Evolutionary conservation across 2,113 vertebrate genomes (phyloP), one percentile per base, ranked within the genome.

Genomic region (Candoia aspera): DNA sequence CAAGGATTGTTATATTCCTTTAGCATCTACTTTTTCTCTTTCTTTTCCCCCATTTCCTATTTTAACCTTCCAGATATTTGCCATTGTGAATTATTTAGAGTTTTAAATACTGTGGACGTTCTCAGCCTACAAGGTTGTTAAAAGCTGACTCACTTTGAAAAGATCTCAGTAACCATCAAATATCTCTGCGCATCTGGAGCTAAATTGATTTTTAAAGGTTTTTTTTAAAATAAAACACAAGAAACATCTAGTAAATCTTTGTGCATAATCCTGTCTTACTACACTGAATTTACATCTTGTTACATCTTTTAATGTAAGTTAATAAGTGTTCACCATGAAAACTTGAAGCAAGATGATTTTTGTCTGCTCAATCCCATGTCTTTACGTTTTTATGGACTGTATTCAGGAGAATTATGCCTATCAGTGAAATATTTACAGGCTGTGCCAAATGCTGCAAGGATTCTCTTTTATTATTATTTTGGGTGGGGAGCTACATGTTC

Each of bases 121-220:
- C 37, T 83, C 53, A 94, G 79, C 0, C 0, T 49, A 49, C 49
- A 10, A 8, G 21, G 54, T 91, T 93, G 0, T 8, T 92, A 46
- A 46, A 87, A 21, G 33, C 12, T 94, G 1, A 94, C 62, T 95
- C 46, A 93, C 64, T 87, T 3, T 92, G 3, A 92, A 90, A 91
- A 91, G 0, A 84, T 49, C 3, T 92, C 53, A 55, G 46, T 73
- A 91, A 53, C 6, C 90, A 87, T 89, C 58, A 86, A 42, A 57
- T 84, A 87, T 59, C 64, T 59, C 94, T 94, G 86, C 46, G 85
- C 86, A 1, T 0, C 1, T 91, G 83, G 64, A 49, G 15, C 37
- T 46, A 64, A 49, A 64, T 2, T 33, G 60, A 46, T 57, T 73
- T 53, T 79, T 23, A 42, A 46, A 89, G 11, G 4, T 58, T 53